Evolutionary conservation across 2,797 vertebrate species (phyloP), one percentile per base, ranked within the genome.

Genomic region (Hippocampus kuda): DNA sequence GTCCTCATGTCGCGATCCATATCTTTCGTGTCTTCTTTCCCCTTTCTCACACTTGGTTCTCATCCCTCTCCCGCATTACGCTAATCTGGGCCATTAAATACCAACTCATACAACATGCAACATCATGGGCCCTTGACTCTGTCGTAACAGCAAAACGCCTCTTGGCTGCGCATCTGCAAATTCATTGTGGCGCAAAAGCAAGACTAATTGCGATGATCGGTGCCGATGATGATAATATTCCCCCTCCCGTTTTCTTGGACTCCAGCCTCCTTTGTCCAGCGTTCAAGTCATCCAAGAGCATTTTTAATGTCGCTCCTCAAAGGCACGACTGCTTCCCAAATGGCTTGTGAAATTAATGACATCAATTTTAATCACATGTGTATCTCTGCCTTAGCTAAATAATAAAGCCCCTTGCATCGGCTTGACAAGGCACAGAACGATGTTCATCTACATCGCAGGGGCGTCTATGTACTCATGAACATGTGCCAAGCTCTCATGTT

Each of bases 321-420:
- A 59, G 60, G 73, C 72, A 72, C 38, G 27, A 63, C 62, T 59
- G 77, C 69, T 30, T 75, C 57, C 63, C 78, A 90, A 89, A 88
- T 91, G 86, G 81, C 66, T 78, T 87, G 85, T 91, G 87, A 88
- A 91, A 91, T 90, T 70, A 90, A 87, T 79, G 82, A 70, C 75
- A 83, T 88, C 89, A 87, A 88, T 88, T 86, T 83, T 83, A 84
- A 88, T 84, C 71, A 60, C 75, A 73, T 72, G 75, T 81, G 76
- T 84, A 81, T 72, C 75, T 84, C 80, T 78, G 7, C 78, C 77
- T 85, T 86, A 77, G 77, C 75, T 83, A 81, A 87, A 87, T 90
- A 85, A 88, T 87, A 82, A 75, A 87, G 68, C 77, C 72, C 66
- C 81, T 77, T 82, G 78, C 83, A 79, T 86, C 69, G 53, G 77